These are phyloP conservation scores for Andrena chrysosceles DNA, from an alignment of 2,888 invertebrate species.

Conservation along the genomic window DNA sequence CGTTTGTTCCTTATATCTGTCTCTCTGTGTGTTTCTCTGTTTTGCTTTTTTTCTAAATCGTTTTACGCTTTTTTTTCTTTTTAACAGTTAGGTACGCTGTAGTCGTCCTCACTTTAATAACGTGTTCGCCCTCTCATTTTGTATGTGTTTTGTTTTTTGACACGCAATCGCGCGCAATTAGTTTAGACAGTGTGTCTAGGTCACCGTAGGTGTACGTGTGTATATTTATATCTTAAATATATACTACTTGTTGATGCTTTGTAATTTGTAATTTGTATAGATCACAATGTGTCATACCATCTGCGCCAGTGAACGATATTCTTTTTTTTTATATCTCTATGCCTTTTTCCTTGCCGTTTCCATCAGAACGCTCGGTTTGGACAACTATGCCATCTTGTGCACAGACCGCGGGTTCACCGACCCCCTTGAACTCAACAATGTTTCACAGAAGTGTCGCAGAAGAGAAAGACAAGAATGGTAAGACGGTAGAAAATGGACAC, in stretches of 20 bases:
- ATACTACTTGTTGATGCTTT: constrained; percentile 82
- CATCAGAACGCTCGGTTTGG: constrained; percentile 61
- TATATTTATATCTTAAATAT: constrained; percentile 78
- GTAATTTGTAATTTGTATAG: constrained; percentile 82
- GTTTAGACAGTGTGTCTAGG: constrained; percentile 54
- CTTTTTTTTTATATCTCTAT: constrained; percentile 52
- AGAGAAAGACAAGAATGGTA: not conserved
- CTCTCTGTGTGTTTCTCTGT: constrained; percentile 49
- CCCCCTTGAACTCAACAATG: constrained; percentile 57
- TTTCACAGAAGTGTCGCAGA: constrained; percentile 25
- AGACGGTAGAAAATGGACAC: not conserved
- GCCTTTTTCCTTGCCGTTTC: constrained; percentile 74
- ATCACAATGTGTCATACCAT: constrained; percentile 84
- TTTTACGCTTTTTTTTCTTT: constrained; percentile 53
- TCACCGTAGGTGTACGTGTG: constrained; percentile 59
- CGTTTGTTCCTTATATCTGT: constrained; percentile 56
- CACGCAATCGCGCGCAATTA: constrained; percentile 62
- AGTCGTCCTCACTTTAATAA: constrained; percentile 75
- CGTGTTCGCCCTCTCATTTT: constrained; percentile 38
- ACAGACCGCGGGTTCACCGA: constrained; percentile 56
- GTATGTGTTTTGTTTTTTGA: constrained; percentile 43
- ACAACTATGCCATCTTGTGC: constrained; percentile 60
- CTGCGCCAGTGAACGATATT: constrained; percentile 79
- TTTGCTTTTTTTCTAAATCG: constrained; percentile 42
- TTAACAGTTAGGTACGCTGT: constrained; percentile 78